Evolutionary conservation across 2,888 invertebrate species (phyloP).

Genomic region (Lobophora halterata): DNA sequence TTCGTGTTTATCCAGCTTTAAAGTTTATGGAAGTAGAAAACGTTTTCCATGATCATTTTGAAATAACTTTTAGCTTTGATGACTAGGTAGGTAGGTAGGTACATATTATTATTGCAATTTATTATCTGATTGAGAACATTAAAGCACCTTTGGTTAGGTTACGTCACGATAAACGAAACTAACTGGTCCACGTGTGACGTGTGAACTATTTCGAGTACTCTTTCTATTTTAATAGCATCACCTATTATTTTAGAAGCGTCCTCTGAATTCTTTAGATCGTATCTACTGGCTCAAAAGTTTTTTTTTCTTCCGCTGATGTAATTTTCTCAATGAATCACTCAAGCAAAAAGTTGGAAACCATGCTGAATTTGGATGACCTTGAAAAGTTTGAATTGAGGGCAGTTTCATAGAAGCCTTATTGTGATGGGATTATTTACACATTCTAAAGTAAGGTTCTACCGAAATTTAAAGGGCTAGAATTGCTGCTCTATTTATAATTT

Average conservation of each 20-base stretch:
- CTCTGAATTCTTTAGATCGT: slow-evolving; percentile 55
- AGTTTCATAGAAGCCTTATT: background rate
- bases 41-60: too few relatives aligned
- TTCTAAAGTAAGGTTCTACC: slow-evolving; percentile 30
- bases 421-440: too few relatives aligned
- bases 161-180: slow-evolving; percentile 50
- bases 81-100: too few relatives aligned
- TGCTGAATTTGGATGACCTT: slow-evolving; percentile 29
- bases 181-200: slow-evolving; percentile 65
- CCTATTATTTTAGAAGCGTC: slow-evolving; percentile 67
- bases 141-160: slow-evolving; percentile 38
- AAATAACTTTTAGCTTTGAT: too few relatives aligned
- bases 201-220: slow-evolving; percentile 63
- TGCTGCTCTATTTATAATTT: slow-evolving; percentile 66
- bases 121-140: too few relatives aligned
- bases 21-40: too few relatives aligned
- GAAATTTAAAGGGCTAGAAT: slow-evolving; percentile 47
- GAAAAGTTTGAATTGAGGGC: slow-evolving; percentile 12
- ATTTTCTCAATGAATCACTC: slow-evolving; percentile 31
- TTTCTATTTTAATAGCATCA: slow-evolving; percentile 65
- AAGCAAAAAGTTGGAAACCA: slow-evolving; percentile 18
- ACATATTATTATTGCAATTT: too few relatives aligned
- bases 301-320: slow-evolving; percentile 39
- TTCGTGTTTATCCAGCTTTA: too few relatives aligned
- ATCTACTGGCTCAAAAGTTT: slow-evolving; percentile 41